phyloP scores from a whole-genome alignment of 1,140 invertebrate species.

The Cotesia vestalis region DNA sequence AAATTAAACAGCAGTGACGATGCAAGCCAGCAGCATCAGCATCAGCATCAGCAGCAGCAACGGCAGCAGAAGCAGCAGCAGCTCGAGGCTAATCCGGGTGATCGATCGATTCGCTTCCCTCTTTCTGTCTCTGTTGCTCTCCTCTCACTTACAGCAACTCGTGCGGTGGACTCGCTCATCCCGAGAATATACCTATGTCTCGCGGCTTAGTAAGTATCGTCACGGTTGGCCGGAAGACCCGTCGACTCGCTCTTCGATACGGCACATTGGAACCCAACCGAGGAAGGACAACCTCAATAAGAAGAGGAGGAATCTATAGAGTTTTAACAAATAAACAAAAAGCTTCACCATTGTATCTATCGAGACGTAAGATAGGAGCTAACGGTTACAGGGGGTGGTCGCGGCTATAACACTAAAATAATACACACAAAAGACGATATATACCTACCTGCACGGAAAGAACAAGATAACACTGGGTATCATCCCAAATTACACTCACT shows the following conservation, averaged over 20 bases:
- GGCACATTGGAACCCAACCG: constrained; percentile 15
- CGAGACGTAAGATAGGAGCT: too few species aligned
- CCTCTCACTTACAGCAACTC: not conserved
- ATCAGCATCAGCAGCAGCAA: constrained; percentile 33
- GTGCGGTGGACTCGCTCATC: not conserved
- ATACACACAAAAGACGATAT: too few species aligned
- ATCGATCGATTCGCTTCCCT: constrained; percentile 36
- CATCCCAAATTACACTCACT: too few species aligned
- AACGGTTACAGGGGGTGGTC: too few species aligned
- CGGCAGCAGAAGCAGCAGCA: constrained; percentile 33
- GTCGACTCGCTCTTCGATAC: constrained; percentile 25
- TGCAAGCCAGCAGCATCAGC: constrained; percentile 35
- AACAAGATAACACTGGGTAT: too few species aligned
- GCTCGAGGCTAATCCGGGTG: constrained; percentile 37
- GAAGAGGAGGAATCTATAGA: constrained; percentile 17
- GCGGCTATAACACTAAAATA: too few species aligned
- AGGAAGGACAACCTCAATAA: constrained; percentile 25
- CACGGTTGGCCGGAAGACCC: constrained; percentile 34
- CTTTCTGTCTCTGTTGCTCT: constrained; percentile 15
- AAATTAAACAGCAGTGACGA: constrained; percentile 20
- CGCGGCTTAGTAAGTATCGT: constrained; percentile 33
- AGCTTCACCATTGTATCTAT: constrained; percentile 4
- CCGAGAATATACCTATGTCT: constrained; percentile 22
- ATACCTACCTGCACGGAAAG: too few species aligned
- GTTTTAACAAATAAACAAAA: constrained; percentile 21